A percentile compares a stretch with the other conserved stretches of the same genome.
Evolutionary conservation across 2,888 invertebrate species (phyloP).

Genomic region (Galeruca laticollis): DNA sequence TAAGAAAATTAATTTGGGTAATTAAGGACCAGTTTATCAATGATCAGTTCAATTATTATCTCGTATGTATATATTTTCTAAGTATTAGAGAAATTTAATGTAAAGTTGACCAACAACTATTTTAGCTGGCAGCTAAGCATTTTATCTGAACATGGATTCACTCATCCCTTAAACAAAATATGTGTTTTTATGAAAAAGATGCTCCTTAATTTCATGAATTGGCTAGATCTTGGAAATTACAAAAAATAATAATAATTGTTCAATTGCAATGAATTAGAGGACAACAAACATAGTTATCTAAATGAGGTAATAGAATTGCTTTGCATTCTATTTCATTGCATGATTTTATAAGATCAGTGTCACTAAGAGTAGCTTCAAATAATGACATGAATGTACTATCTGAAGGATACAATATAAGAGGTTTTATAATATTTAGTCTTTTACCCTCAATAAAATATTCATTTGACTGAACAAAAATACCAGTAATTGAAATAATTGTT

Average conservation of each 20-base stretch:
- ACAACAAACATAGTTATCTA: constrained; percentile 4
- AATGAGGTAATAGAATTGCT: constrained; percentile 1
- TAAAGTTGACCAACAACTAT: not conserved
- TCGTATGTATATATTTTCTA: not conserved
- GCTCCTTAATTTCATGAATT: not conserved
- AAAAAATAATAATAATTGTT: constrained; percentile 1
- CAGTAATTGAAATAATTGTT: not conserved
- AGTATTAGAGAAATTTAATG: constrained; percentile 1
- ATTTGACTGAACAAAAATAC: too few relatives aligned
- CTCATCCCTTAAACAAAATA: constrained; percentile 1
- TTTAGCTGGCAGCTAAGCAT: constrained; percentile 4
- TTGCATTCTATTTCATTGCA: constrained; percentile 2
- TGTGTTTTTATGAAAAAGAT: not conserved
- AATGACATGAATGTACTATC: too few relatives aligned
- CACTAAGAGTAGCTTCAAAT: too few relatives aligned
- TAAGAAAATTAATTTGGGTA: not conserved
- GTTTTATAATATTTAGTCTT: too few relatives aligned
- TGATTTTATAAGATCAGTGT: too few relatives aligned
- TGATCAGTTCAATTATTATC: not conserved
- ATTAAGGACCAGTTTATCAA: constrained; percentile 1
- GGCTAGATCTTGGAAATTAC: constrained; percentile 2
- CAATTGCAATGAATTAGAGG: constrained; percentile 2
- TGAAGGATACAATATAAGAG: too few relatives aligned
- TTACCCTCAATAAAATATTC: too few relatives aligned
- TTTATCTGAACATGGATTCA: not conserved